A percentile compares a stretch with the other conserved stretches of the same genome.
Conservation (phyloP, 2,888 invertebrate species). For the Pinctada fucata region DNA sequence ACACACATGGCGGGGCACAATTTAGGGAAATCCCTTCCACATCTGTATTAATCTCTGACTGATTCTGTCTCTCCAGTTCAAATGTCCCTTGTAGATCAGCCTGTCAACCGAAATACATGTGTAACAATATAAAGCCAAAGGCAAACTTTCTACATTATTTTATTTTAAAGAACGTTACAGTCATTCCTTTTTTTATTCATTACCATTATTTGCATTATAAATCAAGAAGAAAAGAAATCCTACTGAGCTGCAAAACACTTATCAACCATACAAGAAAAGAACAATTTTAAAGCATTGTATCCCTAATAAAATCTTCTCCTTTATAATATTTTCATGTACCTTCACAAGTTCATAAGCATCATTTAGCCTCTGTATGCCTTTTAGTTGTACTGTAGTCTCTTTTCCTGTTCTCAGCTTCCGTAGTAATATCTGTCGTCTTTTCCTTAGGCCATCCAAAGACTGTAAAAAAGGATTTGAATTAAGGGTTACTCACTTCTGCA, state of each 20-base stretch:
- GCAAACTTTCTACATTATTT: too few relatives aligned
- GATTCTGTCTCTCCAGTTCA: conserved; percentile 61
- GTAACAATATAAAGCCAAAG: too few relatives aligned
- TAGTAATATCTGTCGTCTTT: conserved; percentile 62
- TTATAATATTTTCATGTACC: conserved; percentile 20
- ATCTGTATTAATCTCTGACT: conserved; percentile 59
- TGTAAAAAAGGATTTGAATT: conserved; percentile 3
- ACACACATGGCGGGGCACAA: conserved; percentile 63
- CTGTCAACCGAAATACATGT: background rate
- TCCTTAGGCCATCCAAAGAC: conserved; percentile 58
- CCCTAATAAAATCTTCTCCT: too few relatives aligned
- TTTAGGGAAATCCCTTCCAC: conserved; percentile 65
- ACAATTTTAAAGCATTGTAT: too few relatives aligned
- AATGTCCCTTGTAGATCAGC: conserved; percentile 68
- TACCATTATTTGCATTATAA: too few relatives aligned
- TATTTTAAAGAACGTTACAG: too few relatives aligned
- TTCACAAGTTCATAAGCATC: conserved; percentile 73
- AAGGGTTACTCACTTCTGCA: too few relatives aligned
- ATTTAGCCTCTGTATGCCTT: conserved; percentile 54
- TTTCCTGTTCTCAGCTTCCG: conserved; percentile 51
- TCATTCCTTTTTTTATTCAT: too few relatives aligned
- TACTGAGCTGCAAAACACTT: too few relatives aligned
- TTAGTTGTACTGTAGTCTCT: conserved; percentile 52
- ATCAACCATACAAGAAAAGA: too few relatives aligned
- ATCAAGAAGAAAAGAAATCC: too few relatives aligned